Evolutionary conservation across 2,113 vertebrate species (phyloP), one percentile per base, ranked within the genome.

Genomic region (Pseudorasbora parva): DNA sequence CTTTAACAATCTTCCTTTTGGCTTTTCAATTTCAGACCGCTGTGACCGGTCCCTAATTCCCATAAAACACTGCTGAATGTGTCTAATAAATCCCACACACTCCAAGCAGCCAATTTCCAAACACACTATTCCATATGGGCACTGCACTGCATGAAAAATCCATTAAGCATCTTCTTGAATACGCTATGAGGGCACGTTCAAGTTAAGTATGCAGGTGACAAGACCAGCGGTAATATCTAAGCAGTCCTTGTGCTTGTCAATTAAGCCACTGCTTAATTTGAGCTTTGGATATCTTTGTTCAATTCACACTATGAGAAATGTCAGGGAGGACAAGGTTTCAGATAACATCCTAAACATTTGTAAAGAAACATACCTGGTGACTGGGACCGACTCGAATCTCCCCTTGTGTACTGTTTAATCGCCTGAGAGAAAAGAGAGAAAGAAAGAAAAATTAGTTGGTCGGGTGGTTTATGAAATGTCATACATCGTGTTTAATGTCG

Each of bases 371-470:
- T 94, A 99, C 98, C 95, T 99, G 98, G 89, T 99, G 98, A 91
- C 98, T 99, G 78, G 98, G 98, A 83, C 98, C 98, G 82, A 99
- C 98, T 89, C 98, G 95, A 92, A 99, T 99, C 90, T 99, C 98
- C 78, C 98, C 98, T 83, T 99, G 98, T 85, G 98, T 99, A 91
- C 98, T 99, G 95, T 99, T 99, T 84, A 99, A 93, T 93, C 98
- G 96, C 95, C 98, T 99, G 93, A 23, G 49, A 76, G 84, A 89
- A 90, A 81, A 92, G 68, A 92, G 81, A 91, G 85, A 89, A 69
- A 89, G 1, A 89, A 76, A 43, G 30, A 89, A 77, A 85, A 68
- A 85, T 69, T 80, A 41, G 37, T 49, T 5, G 21, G 75, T 79
- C 30, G 12, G 10, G 47, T 2, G 51, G 81, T 43, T 37, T 4